These are phyloP conservation scores for Benthosema pterotum DNA, from an alignment of 2,797 vertebrate genomes.

Conservation along the genomic window DNA sequence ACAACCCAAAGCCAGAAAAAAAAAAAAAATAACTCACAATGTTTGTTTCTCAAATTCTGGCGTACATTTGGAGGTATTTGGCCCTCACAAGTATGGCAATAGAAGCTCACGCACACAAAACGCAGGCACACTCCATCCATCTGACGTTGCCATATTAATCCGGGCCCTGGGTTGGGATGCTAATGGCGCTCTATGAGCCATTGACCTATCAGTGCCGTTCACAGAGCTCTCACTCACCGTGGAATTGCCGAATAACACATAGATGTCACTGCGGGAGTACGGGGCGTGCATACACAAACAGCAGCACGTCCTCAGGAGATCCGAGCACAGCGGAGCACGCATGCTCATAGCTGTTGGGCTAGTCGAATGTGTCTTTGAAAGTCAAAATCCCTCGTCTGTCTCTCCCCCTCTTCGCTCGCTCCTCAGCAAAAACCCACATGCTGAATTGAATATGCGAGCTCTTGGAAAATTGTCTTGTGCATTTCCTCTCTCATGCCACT, in stretches of 20 bases:
- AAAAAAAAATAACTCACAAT: too few species aligned
- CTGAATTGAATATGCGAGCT: background rate
- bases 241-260: constrained; percentile 62
- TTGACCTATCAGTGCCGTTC: constrained; percentile 61
- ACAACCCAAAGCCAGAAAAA: too few species aligned
- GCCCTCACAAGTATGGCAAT: too few species aligned
- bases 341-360: constrained; percentile 7
- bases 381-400: constrained; percentile 34
- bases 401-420: constrained; percentile 24
- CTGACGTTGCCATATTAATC: too few species aligned
- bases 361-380: constrained; percentile 46
- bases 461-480: constrained; percentile 6
- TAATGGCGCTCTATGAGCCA: constrained; percentile 50
- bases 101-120: background rate
- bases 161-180: constrained; percentile 38
- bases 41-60: too few species aligned
- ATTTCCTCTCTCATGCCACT: too few species aligned
- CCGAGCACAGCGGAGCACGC: constrained; percentile 32
- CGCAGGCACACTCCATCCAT: background rate
- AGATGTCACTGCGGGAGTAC: constrained; percentile 38
- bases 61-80: too few species aligned
- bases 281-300: constrained; percentile 33
- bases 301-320: constrained; percentile 23
- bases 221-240: constrained; percentile 39
- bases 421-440: constrained; percentile 7